Evolutionary conservation across 2,888 invertebrate species (phyloP).

Genomic region (Coleophora deauratella): DNA sequence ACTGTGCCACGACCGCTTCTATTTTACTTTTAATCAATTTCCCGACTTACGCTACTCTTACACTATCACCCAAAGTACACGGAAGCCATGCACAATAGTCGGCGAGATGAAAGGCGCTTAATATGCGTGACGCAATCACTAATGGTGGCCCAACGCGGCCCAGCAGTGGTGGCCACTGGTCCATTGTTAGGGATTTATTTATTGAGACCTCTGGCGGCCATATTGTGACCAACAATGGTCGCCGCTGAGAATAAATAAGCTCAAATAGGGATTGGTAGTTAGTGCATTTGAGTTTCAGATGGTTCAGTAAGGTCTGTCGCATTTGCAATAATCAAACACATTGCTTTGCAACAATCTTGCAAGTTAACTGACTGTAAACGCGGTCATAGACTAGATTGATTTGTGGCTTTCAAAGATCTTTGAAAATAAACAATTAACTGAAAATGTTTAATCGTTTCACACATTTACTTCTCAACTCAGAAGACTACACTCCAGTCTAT

Average conservation of each 20-base stretch:
- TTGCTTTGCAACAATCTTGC: no score
- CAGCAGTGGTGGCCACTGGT: slow-evolving; percentile 6
- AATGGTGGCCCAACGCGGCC: slow-evolving; percentile 29
- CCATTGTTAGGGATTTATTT: slow-evolving; percentile 23
- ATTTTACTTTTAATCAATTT: not conserved
- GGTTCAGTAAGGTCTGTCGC: not conserved
- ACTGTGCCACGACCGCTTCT: no score
- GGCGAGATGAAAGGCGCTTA: slow-evolving; percentile 64
- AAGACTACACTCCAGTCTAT: no score
- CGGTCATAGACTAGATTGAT: no score
- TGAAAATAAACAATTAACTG: no score
- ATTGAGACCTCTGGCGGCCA: not conserved
- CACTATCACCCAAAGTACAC: slow-evolving; percentile 26
- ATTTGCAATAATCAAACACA: slow-evolving; percentile 1
- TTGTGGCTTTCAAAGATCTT: no score
- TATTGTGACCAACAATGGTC: not conserved
- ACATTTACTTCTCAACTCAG: no score
- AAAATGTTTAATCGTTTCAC: no score
- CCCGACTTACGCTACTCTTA: not conserved
- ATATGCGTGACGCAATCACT: slow-evolving; percentile 61
- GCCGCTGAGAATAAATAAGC: not conserved
- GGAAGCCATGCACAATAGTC: slow-evolving; percentile 63
- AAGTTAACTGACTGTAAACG: no score
- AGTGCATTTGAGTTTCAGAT: not conserved
- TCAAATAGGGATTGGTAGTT: not conserved